Evolutionary conservation across 2,113 vertebrate species (phyloP).

Genomic region (Himantopus leucocephalus): DNA sequence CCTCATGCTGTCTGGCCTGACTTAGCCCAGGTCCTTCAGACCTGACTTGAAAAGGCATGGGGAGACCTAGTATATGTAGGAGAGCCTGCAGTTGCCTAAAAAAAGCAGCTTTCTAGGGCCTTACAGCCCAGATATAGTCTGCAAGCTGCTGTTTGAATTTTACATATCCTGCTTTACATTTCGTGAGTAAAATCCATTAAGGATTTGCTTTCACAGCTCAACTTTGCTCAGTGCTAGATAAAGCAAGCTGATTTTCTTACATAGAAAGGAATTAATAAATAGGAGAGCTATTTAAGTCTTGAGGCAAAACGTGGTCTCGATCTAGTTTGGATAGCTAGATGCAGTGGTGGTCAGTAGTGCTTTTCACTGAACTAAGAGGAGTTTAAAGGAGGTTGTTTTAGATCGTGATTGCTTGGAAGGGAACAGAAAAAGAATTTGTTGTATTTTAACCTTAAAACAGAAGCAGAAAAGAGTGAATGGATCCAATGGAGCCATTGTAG

Average conservation of each 20-base stretch:
- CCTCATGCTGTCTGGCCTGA: not conserved
- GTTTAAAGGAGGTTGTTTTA: not conserved
- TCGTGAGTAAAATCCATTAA: not conserved
- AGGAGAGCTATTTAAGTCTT: not conserved
- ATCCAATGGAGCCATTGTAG: not conserved
- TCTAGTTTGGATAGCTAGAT: not conserved
- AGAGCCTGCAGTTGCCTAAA: not conserved
- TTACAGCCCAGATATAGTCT: not conserved
- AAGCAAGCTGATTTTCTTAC: not conserved
- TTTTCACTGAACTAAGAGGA: not conserved
- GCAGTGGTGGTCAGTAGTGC: not conserved
- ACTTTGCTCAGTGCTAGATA: not conserved
- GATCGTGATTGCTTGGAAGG: not conserved
- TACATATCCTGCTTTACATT: not conserved
- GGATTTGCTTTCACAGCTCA: not conserved
- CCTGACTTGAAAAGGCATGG: not conserved
- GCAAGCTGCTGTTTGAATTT: not conserved
- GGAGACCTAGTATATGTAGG: not conserved
- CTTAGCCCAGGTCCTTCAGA: not conserved
- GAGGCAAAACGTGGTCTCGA: fast-evolving
- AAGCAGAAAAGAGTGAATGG: not conserved
- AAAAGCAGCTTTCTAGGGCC: not conserved
- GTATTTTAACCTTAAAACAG: not conserved
- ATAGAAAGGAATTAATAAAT: not conserved
- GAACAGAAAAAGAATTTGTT: not conserved